Base-by-base conservation (phyloP, 2,797 vertebrate genomes). In the Myripristis murdjan region DNA sequence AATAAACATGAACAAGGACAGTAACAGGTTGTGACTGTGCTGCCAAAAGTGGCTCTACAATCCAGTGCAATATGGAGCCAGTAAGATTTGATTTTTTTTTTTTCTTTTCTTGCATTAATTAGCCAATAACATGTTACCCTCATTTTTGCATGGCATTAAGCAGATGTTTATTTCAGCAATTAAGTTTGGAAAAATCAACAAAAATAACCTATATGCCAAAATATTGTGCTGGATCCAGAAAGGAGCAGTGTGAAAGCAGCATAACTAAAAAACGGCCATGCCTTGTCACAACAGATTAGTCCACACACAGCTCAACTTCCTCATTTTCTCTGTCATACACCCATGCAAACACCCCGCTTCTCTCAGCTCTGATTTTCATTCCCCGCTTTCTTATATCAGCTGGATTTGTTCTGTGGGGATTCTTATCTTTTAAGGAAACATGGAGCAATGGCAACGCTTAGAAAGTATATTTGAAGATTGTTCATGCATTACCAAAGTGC, bases 211-310 rank as follows among this genome's bases (percentile, higher is more conserved):
- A 57, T 24, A 26, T 73, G 59, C 57, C 63, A 82, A 73, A 84
- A 72, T 65, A 64, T 51, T 57, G 44, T 37, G 61, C 60, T 66
- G 75, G 60, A 66, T 72, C 52, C 39, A 53, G 67, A 70, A 64
- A 62, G 57, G 77, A 56, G 35, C 11, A 39, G 69, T 81, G 70
- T 73, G 70, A 86, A 79, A 67, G 35, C 10, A 62, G 71, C 77
- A 55, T 82, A 81, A 79, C 43, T 15, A 64, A 66, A 71, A n/a
- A 61, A 78, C 22, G 28, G 46, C 71, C 70, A 54, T 79, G 57
- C 64, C 26, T 48, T 83, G 84, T 83, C 83, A 82, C 63, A 83
- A 81, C 62, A 73, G 68, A 92, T 88, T 86, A 84, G 67, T 88
- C 61, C 79, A 54, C 76, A 64, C 23, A 63, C 69, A 70, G 56